Conservation (phyloP, 2,888 invertebrate genomes). For the Anoncus sp. region DNA sequence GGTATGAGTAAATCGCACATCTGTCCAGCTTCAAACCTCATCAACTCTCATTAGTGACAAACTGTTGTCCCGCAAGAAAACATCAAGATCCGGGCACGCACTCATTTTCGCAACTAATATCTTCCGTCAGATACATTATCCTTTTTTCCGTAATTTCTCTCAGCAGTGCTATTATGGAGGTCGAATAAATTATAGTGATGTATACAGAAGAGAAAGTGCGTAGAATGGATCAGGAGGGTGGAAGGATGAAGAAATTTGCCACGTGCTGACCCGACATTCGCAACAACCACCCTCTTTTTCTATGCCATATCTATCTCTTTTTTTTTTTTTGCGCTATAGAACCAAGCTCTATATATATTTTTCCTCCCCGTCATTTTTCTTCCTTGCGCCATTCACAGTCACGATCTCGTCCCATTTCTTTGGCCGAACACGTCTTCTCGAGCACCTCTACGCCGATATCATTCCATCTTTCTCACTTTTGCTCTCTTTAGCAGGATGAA, state of each 20-base stretch:
- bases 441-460: neutral
- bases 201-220: neutral
- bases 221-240: neutral
- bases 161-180: conserved; percentile 2
- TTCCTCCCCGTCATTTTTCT: neutral
- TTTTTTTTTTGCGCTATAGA: neutral
- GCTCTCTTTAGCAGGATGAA: neutral
- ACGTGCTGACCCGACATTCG: neutral
- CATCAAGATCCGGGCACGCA: neutral
- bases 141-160: neutral
- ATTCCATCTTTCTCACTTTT: neutral
- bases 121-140: neutral
- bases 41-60: neutral
- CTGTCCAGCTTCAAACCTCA: neutral
- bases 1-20: neutral
- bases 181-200: conserved; percentile 2
- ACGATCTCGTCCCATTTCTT: conserved; percentile 5
- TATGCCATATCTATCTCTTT: neutral
- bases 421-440: neutral
- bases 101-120: neutral
- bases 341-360: conserved; percentile 4
- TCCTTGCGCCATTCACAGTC: conserved; percentile 1
- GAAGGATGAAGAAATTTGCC: conserved; percentile 4
- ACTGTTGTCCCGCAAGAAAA: neutral
- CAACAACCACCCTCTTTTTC: neutral